A percentile compares a stretch with the other conserved stretches of the same genome.
These are phyloP conservation scores for Notolepis coatsorum DNA, from an alignment of 2,797 vertebrate genomes.

Conservation along the genomic window DNA sequence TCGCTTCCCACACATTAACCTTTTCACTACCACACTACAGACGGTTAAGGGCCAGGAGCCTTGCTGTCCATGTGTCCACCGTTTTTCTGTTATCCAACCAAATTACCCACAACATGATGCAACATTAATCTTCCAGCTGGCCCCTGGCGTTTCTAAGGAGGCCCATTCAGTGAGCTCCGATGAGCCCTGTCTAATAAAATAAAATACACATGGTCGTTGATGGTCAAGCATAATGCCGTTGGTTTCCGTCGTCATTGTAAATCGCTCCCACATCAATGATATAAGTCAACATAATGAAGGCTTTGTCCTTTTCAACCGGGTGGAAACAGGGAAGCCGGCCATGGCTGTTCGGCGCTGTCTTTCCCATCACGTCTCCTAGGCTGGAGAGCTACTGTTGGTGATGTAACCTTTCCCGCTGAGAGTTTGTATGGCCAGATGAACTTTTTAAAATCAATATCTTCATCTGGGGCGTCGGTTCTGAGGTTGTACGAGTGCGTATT, in stretches of 20 bases:
- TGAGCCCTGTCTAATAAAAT: constrained; percentile 5
- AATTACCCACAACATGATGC: constrained; percentile 10
- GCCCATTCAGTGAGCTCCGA: not conserved
- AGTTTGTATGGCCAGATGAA: not conserved
- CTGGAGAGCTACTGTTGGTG: constrained; percentile 25
- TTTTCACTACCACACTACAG: too few relatives aligned
- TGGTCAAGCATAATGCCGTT: not conserved
- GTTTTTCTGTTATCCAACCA: not conserved
- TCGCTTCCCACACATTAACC: too few relatives aligned
- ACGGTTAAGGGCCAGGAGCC: too few relatives aligned
- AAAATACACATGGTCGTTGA: not conserved
- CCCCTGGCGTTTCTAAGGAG: not conserved
- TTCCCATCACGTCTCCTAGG: constrained; percentile 20
- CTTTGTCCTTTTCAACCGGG: not conserved
- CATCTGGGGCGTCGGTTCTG: not conserved
- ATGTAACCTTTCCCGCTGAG: not conserved
- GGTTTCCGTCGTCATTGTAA: not conserved
- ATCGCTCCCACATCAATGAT: not conserved
- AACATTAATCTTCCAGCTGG: constrained; percentile 4
- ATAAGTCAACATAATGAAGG: not conserved
- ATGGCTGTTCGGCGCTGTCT: constrained; percentile 3
- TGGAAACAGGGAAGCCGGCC: constrained; percentile 6
- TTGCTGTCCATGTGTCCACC: too few relatives aligned
- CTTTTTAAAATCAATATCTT: not conserved
- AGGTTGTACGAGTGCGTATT: constrained; percentile 16